phyloP scores from a whole-genome alignment of 2,888 invertebrate species.

The Hypomecis punctinalis region DNA sequence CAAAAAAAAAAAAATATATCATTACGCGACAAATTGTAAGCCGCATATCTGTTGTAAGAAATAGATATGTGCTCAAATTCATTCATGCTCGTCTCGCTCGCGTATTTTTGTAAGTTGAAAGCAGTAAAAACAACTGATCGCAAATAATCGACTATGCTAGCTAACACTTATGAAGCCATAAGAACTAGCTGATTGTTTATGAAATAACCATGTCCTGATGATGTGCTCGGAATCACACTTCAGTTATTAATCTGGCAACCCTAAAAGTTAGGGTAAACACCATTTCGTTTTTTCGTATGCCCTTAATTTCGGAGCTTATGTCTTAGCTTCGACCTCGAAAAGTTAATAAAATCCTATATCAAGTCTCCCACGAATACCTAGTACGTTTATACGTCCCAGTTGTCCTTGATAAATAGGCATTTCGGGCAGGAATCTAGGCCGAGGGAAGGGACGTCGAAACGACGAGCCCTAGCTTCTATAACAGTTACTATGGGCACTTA shows the following conservation, averaged over 20 bases:
- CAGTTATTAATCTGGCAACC: too few relatives aligned
- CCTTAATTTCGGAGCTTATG: constrained; percentile 14
- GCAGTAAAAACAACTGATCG: too few relatives aligned
- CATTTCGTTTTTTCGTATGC: neutral
- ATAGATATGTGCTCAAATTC: too few relatives aligned
- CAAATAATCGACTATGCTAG: neutral
- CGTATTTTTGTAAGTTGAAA: too few relatives aligned
- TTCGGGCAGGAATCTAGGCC: constrained; percentile 69
- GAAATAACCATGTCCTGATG: too few relatives aligned
- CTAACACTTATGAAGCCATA: neutral
- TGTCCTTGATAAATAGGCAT: constrained; percentile 65
- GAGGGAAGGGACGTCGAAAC: constrained; percentile 57
- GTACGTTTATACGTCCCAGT: constrained; percentile 41
- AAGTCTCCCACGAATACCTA: constrained; percentile 24
- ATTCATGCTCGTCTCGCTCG: too few relatives aligned
- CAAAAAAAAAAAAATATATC: too few relatives aligned
- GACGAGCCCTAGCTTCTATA: constrained; percentile 17
- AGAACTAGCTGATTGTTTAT: too few relatives aligned
- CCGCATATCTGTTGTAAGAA: too few relatives aligned
- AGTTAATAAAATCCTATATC: constrained; percentile 34
- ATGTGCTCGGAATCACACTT: too few relatives aligned
- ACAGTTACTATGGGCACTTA: constrained; percentile 17
- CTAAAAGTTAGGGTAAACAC: neutral
- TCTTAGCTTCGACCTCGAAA: constrained; percentile 25
- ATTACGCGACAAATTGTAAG: too few relatives aligned